phyloP scores from a whole-genome alignment of 2,113 vertebrate genomes.

The Ornithorhynchus anatinus region DNA sequence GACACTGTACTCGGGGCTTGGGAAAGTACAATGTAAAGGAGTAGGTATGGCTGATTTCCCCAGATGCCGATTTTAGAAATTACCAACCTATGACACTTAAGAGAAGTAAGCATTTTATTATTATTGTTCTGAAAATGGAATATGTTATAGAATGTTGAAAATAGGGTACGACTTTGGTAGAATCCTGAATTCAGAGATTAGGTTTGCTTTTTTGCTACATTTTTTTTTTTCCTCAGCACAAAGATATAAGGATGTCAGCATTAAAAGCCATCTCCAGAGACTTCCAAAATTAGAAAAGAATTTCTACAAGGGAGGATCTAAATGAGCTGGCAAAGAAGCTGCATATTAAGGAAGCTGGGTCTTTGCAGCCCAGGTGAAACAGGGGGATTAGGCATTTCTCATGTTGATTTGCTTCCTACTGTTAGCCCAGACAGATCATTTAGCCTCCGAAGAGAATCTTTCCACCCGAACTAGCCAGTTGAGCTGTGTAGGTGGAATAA shows the following conservation, averaged over 20 bases:
- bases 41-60: too few species aligned
- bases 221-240: constrained; percentile 2
- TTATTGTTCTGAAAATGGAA: constrained; percentile 45
- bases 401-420: too few species aligned
- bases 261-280: not conserved
- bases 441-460: too few species aligned
- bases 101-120: constrained; percentile 5
- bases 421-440: too few species aligned
- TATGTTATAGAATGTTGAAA: constrained; percentile 15
- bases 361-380: too few species aligned
- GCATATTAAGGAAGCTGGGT: not conserved
- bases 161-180: constrained; percentile 22
- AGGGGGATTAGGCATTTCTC: too few species aligned
- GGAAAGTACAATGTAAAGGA: too few species aligned
- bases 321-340: not conserved
- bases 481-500: too few species aligned
- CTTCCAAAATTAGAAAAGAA: constrained; percentile 17
- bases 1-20: too few species aligned
- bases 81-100: constrained; percentile 11
- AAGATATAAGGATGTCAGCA: not conserved
- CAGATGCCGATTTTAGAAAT: constrained; percentile 41
- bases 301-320: not conserved
- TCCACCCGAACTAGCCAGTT: too few species aligned
- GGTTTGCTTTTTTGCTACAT: constrained; percentile 1
- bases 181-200: constrained; percentile 29